These are phyloP conservation scores for Cisticola juncidis DNA, from an alignment of 2,113 vertebrate genomes.

Conservation along the genomic window DNA sequence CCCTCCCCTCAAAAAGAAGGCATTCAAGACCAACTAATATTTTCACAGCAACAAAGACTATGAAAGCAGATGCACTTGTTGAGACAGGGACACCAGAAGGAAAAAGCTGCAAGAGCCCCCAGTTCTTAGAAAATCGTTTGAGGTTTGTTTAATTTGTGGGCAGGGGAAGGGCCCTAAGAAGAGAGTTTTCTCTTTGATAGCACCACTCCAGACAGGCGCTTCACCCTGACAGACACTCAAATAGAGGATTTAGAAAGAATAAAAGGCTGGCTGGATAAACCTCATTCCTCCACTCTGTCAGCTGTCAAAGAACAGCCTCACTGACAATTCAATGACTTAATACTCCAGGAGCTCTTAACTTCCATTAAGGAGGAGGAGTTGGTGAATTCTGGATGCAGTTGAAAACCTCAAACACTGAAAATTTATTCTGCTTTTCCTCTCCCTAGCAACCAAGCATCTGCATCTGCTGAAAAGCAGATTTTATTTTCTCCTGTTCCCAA, in stretches of 20 bases:
- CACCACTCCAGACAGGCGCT: constrained; percentile 52
- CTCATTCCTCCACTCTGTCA: constrained; percentile 56
- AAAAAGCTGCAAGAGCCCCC: background rate
- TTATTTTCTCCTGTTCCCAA: background rate
- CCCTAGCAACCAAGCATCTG: constrained; percentile 16
- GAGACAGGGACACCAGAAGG: background rate
- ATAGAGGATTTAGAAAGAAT: constrained; percentile 62
- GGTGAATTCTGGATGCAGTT: constrained; percentile 34
- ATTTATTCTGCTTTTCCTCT: constrained; percentile 19
- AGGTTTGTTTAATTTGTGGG: background rate
- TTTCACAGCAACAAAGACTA: background rate
- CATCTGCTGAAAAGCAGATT: background rate
- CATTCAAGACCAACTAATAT: background rate
- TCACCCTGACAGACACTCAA: constrained; percentile 50
- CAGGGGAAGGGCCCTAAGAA: constrained; percentile 45
- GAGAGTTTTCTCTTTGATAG: constrained; percentile 63
- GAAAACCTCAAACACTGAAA: constrained; percentile 24
- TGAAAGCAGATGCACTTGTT: background rate
- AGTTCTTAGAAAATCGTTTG: background rate
- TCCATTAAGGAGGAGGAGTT: constrained; percentile 40
- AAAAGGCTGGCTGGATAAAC: constrained; percentile 66
- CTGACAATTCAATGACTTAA: constrained; percentile 60
- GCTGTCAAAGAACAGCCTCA: constrained; percentile 61
- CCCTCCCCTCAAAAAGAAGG: background rate
- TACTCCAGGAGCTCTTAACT: constrained; percentile 44